Conservation (phyloP, 2,888 invertebrate genomes). For the Rhamnusium bicolor region DNA sequence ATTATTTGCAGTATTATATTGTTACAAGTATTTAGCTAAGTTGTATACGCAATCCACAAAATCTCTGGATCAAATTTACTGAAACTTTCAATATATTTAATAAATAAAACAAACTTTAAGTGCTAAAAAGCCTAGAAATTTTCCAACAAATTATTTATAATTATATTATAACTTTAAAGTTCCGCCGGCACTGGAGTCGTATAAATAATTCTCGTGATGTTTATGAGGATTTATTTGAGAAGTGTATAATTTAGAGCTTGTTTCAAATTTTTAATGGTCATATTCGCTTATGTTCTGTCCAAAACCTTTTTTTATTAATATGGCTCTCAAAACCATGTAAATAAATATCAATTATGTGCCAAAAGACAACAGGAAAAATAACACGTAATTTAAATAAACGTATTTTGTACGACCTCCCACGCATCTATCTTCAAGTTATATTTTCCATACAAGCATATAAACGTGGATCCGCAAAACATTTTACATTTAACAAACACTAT, state of each 20-base stretch:
- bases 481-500: neutral
- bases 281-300: neutral
- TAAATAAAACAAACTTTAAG: too few species aligned
- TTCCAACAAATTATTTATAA: too few species aligned
- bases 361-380: neutral
- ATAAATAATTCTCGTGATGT: neutral
- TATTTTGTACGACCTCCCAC: neutral
- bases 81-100: too few species aligned
- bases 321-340: neutral
- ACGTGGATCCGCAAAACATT: neutral
- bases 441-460: neutral
- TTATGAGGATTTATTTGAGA: neutral
- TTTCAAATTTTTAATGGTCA: neutral
- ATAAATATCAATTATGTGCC: neutral
- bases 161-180: too few species aligned
- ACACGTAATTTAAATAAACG: neutral
- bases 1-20: too few species aligned
- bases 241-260: neutral
- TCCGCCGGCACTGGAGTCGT: neutral
- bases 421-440: neutral
- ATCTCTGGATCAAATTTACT: too few species aligned
- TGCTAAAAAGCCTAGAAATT: too few species aligned
- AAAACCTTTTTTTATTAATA: neutral
- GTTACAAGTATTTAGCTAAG: too few species aligned
- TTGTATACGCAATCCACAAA: too few species aligned